A percentile compares a stretch with the other conserved stretches of the same genome.
These are phyloP conservation scores for Hemicordylus capensis DNA, from an alignment of 2,113 vertebrate species.

Conservation along the genomic window DNA sequence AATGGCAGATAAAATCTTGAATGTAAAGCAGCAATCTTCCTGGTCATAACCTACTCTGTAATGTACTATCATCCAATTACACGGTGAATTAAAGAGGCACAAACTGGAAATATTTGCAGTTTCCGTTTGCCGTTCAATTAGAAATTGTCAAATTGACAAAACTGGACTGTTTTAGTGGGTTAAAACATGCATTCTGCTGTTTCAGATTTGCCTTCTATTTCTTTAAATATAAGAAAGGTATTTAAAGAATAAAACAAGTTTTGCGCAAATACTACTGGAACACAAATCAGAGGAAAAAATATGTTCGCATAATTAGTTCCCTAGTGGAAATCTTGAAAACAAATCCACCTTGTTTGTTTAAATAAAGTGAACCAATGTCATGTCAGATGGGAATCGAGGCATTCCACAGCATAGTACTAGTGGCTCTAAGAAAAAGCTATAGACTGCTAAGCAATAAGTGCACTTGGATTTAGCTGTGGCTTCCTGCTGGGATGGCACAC, in stretches of 20 bases:
- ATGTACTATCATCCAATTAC: neutral
- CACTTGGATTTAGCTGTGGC: accelerated
- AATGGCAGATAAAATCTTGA: constrained; percentile 24
- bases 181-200: neutral
- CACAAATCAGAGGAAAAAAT: neutral
- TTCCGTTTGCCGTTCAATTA: neutral
- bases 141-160: neutral
- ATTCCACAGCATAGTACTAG: constrained; percentile 7
- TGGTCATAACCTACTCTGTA: neutral
- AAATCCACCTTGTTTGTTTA: constrained; percentile 18
- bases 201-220: neutral
- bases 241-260: constrained; percentile 11
- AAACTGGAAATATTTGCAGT: neutral
- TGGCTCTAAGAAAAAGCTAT: neutral
- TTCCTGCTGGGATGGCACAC: no score
- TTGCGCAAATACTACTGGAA: neutral
- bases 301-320: constrained; percentile 26
- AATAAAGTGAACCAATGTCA: constrained; percentile 24
- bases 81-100: constrained; percentile 32
- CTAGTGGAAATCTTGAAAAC: constrained; percentile 2
- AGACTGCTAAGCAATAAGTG: neutral
- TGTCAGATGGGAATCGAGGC: neutral
- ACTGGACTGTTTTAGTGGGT: neutral
- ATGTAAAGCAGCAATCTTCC: neutral
- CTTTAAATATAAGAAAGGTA: neutral